Evolutionary conservation across 2,113 vertebrate genomes (phyloP).

Genomic region (Percopsis transmontana): DNA sequence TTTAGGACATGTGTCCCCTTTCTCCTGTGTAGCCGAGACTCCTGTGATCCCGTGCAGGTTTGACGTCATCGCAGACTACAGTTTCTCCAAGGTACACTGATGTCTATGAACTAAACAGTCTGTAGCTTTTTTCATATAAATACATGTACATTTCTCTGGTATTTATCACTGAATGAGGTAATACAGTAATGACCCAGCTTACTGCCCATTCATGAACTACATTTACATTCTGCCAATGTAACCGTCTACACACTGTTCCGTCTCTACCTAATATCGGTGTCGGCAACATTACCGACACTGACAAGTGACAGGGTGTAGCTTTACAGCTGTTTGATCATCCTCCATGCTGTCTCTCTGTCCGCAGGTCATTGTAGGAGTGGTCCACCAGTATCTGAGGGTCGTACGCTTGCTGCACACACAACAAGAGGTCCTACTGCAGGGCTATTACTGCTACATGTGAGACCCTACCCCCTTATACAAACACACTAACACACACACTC

Average conservation of each 20-base stretch:
- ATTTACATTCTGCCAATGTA: too few species aligned
- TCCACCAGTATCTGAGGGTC: conserved; percentile 85
- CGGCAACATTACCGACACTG: too few species aligned
- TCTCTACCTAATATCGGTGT: too few species aligned
- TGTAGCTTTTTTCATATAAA: too few species aligned
- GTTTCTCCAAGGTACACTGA: conserved; percentile 81
- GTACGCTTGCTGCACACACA: conserved; percentile 69
- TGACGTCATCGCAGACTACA: conserved; percentile 84
- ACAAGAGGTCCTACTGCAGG: conserved; percentile 82
- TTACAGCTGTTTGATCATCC: neutral
- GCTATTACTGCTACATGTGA: conserved; percentile 86
- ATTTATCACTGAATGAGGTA: too few species aligned
- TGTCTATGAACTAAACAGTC: neutral
- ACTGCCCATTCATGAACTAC: too few species aligned
- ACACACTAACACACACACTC: neutral
- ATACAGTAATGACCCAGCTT: too few species aligned
- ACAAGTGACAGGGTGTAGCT: too few species aligned
- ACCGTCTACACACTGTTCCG: too few species aligned
- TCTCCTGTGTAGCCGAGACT: conserved; percentile 72
- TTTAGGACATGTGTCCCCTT: neutral
- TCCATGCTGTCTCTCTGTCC: too few species aligned
- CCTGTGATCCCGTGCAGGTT: conserved; percentile 82
- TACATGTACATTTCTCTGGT: too few species aligned
- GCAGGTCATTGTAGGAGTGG: conserved; percentile 81
- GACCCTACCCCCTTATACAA: too few species aligned